These are phyloP conservation scores for Drosophila azteca DNA, from an alignment of 1,140 invertebrate genomes.

Conservation along the genomic window DNA sequence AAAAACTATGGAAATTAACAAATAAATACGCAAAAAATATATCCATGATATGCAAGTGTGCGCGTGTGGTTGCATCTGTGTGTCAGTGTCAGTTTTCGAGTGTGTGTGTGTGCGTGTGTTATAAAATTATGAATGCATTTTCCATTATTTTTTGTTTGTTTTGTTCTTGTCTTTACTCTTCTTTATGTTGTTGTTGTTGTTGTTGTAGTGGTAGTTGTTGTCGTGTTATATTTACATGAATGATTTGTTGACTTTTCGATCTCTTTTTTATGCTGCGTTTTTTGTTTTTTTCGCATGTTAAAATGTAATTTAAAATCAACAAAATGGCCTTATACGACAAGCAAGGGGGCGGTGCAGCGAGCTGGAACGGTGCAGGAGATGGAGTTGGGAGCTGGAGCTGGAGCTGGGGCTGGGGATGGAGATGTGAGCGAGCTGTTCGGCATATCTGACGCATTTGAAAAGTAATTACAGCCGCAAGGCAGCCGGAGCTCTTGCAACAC, in stretches of 20 bases:
- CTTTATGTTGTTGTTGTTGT: constrained; percentile 11
- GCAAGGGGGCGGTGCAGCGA: constrained; percentile 13
- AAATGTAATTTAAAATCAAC: constrained; percentile 55
- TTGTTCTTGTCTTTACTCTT: constrained; percentile 36
- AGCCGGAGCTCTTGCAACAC: constrained; percentile 9
- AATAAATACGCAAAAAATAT: constrained; percentile 29
- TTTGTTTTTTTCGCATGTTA: constrained; percentile 27
- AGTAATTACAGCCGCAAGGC: constrained; percentile 28
- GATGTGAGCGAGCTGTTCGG: background rate
- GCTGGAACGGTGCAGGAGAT: background rate
- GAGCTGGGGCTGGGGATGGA: background rate
- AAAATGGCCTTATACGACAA: constrained; percentile 29
- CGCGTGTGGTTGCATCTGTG: constrained; percentile 13
- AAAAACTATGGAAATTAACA: constrained; percentile 34
- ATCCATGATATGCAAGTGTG: constrained; percentile 46
- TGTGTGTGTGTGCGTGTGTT: constrained; percentile 34
- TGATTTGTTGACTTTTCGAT: constrained; percentile 64
- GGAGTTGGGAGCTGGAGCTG: background rate
- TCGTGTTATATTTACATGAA: constrained; percentile 71
- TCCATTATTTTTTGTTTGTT: constrained; percentile 31
- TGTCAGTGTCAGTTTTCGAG: constrained; percentile 12
- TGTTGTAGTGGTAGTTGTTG: constrained; percentile 16
- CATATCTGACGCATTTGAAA: constrained; percentile 21
- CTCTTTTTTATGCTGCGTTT: constrained; percentile 25
- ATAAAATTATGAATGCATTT: constrained; percentile 43